A percentile compares a stretch with the other conserved stretches of the same genome.
These are phyloP conservation scores for Poeciliopsis paucimaculata DNA, from an alignment of 2,797 vertebrate genomes.

Conservation along the genomic window DNA sequence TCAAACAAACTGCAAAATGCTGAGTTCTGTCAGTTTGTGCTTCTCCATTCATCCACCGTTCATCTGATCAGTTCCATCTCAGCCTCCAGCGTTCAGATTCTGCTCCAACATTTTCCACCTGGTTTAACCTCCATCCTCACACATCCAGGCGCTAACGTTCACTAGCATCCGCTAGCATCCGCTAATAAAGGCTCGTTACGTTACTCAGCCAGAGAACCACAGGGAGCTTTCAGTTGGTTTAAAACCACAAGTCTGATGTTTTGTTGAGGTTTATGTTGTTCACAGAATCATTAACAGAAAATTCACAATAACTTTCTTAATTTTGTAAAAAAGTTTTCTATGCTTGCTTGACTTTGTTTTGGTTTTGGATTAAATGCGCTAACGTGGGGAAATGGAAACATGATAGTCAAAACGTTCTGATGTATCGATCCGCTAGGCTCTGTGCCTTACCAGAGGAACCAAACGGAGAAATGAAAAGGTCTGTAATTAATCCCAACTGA, in stretches of 20 bases:
- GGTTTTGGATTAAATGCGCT: too few species aligned
- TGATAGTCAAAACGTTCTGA: too few species aligned
- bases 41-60: conserved; percentile 46
- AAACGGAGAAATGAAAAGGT: too few species aligned
- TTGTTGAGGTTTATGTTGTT: not conserved
- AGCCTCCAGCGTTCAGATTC: conserved; percentile 30
- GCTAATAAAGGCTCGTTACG: conserved; percentile 40
- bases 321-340: too few species aligned
- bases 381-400: too few species aligned
- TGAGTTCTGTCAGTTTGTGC: conserved; percentile 50
- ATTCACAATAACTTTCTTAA: too few species aligned
- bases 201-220: not conserved
- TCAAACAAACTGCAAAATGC: conserved; percentile 54
- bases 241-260: not conserved
- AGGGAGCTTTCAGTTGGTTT: not conserved
- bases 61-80: conserved; percentile 46
- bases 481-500: too few species aligned
- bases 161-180: too few species aligned
- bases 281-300: not conserved
- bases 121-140: conserved; percentile 49
- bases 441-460: too few species aligned
- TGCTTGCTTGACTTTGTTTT: too few species aligned
- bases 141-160: conserved; percentile 30
- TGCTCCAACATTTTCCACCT: conserved; percentile 18
- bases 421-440: too few species aligned